Base-by-base conservation (phyloP, 1,140 invertebrate genomes). In the Dryas iulia region DNA sequence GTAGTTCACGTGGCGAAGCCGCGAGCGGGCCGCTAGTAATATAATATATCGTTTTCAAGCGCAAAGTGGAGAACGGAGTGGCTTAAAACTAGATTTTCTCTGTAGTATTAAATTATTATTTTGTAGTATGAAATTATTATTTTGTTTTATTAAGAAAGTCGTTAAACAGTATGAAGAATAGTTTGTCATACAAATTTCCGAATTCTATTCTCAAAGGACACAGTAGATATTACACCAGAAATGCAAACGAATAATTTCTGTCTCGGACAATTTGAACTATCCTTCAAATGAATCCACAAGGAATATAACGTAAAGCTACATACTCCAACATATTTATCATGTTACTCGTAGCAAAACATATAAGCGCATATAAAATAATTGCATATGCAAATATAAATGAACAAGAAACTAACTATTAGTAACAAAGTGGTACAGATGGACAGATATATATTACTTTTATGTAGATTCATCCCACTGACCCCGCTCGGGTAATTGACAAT, bases 371-470 rank as follows among this genome's bases (percentile, higher is more conserved):
- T 3, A 3, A 28, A 3, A 6, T 3, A 28, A 2, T 3, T 28
- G 26, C 26, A 47, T 47, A 47, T 47, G 14, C 14, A 21, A 47
- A 47, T 47, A 47, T 47, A 47, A 18, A 47, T 47, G 35, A 18
- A 47, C 35, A 47, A 14, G 35, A 21, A 14, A 18, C 35, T 21
- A 47, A 18, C 14, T 47, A 18, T 21, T 47, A 47, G 14, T 47
- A 47, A 47, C 35, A 8, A 47, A 47, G 35, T 47, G 35, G 14
- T 47, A 58, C 33, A 21, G 57, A 59, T 18, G 39, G 39, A 60
- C 33, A 33, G 10, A 47, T 39, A 60, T 60, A 47, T 60, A 60
- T 52, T 52, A 52, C 35, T 61, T 52, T 52, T 61, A 61, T 61
- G 59, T 61, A 61, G 59, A 61, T 61, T 61, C 26, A 39, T 23